A percentile compares a stretch with the other conserved stretches of the same genome.
Conservation (phyloP, 2,888 invertebrate species). For the Ctenicera cuprea region DNA sequence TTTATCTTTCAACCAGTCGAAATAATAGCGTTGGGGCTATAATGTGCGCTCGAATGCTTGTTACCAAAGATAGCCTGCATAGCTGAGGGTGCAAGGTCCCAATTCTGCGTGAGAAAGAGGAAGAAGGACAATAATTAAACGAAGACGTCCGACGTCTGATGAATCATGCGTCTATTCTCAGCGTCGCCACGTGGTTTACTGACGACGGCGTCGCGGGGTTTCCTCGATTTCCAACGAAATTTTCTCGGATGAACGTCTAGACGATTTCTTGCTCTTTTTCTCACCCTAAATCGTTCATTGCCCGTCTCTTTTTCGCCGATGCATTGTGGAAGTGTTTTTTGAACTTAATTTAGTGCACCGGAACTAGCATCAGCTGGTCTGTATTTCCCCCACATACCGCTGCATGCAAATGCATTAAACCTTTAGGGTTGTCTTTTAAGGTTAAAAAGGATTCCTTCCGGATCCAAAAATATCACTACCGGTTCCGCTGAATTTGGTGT, state of each 20-base stretch:
- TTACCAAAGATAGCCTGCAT: constrained; percentile 39
- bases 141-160: constrained; percentile 53
- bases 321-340: background rate
- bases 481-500: no score
- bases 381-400: constrained; percentile 45
- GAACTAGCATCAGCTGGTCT: constrained; percentile 46
- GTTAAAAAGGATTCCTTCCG: background rate
- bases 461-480: background rate
- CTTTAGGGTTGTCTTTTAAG: constrained; percentile 6
- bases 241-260: constrained; percentile 47
- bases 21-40: constrained; percentile 49
- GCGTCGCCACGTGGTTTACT: constrained; percentile 60
- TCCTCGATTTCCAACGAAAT: constrained; percentile 46
- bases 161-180: constrained; percentile 60
- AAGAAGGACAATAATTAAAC: constrained; percentile 23
- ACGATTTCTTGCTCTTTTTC: constrained; percentile 31
- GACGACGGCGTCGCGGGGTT: constrained; percentile 55
- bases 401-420: constrained; percentile 41
- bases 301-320: background rate
- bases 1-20: constrained; percentile 55
- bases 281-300: background rate
- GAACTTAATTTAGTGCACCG: constrained; percentile 3
- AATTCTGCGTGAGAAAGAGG: constrained; percentile 12
- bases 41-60: constrained; percentile 42
- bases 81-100: constrained; percentile 28